A percentile compares a stretch with the other conserved stretches of the same genome.
These are phyloP conservation scores for Blomia tropicalis DNA, from an alignment of 2,888 invertebrate genomes.

Conservation along the genomic window DNA sequence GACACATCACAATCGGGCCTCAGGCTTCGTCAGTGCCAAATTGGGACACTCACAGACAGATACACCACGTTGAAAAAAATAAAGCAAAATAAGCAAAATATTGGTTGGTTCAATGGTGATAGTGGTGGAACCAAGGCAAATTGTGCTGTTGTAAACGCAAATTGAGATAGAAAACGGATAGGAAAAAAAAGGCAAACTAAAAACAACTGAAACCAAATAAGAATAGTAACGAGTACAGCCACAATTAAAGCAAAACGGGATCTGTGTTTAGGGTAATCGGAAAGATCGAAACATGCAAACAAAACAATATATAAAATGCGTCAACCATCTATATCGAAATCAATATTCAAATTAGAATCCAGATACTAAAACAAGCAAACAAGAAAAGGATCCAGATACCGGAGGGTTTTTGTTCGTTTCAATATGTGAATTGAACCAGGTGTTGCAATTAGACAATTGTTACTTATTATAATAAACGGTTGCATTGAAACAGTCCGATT, in stretches of 20 bases:
- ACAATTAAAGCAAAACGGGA: slow-evolving; percentile 13
- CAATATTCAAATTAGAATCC: slow-evolving; percentile 11
- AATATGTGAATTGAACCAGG: slow-evolving; percentile 1
- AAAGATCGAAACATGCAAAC: slow-evolving; percentile 9
- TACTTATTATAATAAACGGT: too few relatives aligned
- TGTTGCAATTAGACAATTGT: too few relatives aligned
- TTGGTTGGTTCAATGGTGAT: neutral
- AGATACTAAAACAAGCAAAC: too few relatives aligned
- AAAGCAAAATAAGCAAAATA: slow-evolving; percentile 8
- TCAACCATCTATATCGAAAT: too few relatives aligned
- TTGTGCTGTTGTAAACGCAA: neutral
- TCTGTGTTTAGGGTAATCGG: neutral
- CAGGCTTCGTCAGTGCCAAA: neutral
- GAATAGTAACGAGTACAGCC: neutral
- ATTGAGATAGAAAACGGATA: neutral
- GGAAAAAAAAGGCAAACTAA: neutral
- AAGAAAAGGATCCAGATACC: too few relatives aligned
- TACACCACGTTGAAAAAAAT: slow-evolving; percentile 7
- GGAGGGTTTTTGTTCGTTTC: too few relatives aligned
- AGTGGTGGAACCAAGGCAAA: neutral
- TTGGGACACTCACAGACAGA: neutral
- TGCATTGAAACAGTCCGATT: too few relatives aligned
- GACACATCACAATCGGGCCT: too few relatives aligned
- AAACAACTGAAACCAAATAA: neutral
- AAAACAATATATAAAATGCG: too few relatives aligned